phyloP scores from a whole-genome alignment of 2,888 invertebrate species.

The Gymnocheta viridis region DNA sequence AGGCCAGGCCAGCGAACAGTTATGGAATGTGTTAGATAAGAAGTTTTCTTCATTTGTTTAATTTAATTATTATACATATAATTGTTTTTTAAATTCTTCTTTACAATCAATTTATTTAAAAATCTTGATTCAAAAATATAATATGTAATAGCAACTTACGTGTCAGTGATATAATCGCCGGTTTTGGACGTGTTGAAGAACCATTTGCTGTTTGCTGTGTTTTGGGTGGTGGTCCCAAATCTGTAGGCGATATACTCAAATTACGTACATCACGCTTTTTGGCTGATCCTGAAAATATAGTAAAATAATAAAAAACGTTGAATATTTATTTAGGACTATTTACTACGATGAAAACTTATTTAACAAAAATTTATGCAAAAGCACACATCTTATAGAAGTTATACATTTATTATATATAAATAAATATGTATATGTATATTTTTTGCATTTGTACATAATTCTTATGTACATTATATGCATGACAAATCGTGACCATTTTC shows the following conservation, averaged over 20 bases:
- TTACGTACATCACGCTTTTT: conserved; percentile 82
- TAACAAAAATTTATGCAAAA: conserved; percentile 25
- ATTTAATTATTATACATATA: too few relatives aligned
- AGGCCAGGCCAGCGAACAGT: conserved; percentile 86
- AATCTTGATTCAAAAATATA: not conserved
- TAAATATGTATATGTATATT: not conserved
- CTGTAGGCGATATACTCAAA: conserved; percentile 82
- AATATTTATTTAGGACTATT: not conserved
- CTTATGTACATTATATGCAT: conserved; percentile 22
- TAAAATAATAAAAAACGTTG: not conserved
- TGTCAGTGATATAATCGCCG: conserved; percentile 76
- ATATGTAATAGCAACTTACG: conserved; percentile 76
- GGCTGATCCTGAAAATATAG: conserved; percentile 79
- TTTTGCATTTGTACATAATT: conserved; percentile 21
- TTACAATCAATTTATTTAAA: too few relatives aligned
- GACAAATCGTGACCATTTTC: conserved; percentile 58
- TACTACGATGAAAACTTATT: not conserved
- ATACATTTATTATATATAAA: not conserved
- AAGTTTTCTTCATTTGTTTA: too few relatives aligned
- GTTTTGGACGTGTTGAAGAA: conserved; percentile 78
- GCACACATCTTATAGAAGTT: conserved; percentile 31
- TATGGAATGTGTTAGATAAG: conserved; percentile 83
- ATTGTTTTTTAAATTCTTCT: too few relatives aligned
- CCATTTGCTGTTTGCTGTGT: conserved; percentile 81
- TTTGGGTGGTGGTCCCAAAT: conserved; percentile 82